Evolutionary conservation across 2,797 vertebrate genomes (phyloP).

Genomic region (Myioborus melanocephalus): DNA sequence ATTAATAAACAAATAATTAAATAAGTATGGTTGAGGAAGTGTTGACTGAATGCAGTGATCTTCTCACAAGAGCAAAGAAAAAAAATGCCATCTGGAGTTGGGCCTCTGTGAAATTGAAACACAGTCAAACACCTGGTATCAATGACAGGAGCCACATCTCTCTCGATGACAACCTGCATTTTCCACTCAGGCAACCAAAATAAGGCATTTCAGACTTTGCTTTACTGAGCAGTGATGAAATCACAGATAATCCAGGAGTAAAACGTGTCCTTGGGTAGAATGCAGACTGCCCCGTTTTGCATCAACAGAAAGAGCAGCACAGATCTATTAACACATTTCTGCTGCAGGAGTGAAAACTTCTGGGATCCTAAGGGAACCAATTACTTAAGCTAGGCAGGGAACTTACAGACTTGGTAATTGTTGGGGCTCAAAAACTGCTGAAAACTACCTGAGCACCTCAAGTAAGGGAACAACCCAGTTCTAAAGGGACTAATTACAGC

Average conservation of each 20-base stretch:
- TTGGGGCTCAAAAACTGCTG: neutral
- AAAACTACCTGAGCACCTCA: neutral
- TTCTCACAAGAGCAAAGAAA: neutral
- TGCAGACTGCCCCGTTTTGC: neutral
- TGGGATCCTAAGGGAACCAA: neutral
- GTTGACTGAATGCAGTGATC: neutral
- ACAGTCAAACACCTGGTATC: neutral
- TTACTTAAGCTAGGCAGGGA: neutral
- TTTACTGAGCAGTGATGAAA: neutral
- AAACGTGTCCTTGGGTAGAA: neutral
- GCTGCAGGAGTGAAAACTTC: neutral
- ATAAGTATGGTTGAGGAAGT: neutral
- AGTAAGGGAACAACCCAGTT: neutral
- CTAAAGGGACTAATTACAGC: neutral
- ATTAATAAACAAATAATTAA: neutral
- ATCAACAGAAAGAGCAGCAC: neutral
- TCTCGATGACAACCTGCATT: neutral
- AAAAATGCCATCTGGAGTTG: neutral
- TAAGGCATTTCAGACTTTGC: neutral
- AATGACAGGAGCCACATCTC: neutral
- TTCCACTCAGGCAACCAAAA: neutral
- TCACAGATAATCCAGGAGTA: neutral
- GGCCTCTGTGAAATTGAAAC: neutral
- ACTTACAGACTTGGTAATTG: neutral
- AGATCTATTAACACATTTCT: neutral